Base-by-base conservation (phyloP, 2,113 vertebrate genomes). In the Tragelaphus scriptus region DNA sequence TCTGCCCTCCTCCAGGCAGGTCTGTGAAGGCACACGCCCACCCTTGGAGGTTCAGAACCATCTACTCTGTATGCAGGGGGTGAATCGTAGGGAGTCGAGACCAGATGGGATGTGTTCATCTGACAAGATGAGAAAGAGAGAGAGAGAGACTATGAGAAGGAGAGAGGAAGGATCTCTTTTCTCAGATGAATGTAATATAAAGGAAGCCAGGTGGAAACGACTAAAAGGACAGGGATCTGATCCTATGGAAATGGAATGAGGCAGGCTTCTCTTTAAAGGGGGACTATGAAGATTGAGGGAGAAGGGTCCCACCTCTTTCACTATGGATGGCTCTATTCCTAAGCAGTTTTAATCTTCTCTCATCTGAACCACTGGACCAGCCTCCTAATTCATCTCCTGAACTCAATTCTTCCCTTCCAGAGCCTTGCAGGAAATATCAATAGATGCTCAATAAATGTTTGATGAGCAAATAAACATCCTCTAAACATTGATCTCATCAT, bases 381-480 rank as follows among this genome's bases (percentile, higher is more conserved):
- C 56, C 21, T 91, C n/a, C 44, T 32, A 26, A 59, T 79, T 91
- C 51, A 94, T 82, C 44, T 96, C n/a, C 80, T 56, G 32, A 77
- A 93, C 55, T 51, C 82, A 89, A 6, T 40, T 25, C 44, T 91
- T 90, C 47, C 71, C 71, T 96, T 82, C 79, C 32, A 87, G 91
- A 91, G 61, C 23, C 4, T n/a, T 81, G n/a, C 28, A 85, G 85
- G 59, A 93, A 89, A 87, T 77, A 77, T 44, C 71, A 44, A 44
- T 40, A 97, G 93, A 77, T 59, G 68, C 30, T 94, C 88, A 91
- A 36, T 97, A 81, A 97, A 94, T 91, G 53, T 80, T 51, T 97
- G 85, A 94, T 58, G 94, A 94, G 51, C 82, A 94, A 96, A 92
- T 93, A 75, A 80, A 81, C 36, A 86, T 25, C 28, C 68, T 85